Evolutionary conservation across 2,888 invertebrate species (phyloP).

Genomic region (Diabrotica balteata): DNA sequence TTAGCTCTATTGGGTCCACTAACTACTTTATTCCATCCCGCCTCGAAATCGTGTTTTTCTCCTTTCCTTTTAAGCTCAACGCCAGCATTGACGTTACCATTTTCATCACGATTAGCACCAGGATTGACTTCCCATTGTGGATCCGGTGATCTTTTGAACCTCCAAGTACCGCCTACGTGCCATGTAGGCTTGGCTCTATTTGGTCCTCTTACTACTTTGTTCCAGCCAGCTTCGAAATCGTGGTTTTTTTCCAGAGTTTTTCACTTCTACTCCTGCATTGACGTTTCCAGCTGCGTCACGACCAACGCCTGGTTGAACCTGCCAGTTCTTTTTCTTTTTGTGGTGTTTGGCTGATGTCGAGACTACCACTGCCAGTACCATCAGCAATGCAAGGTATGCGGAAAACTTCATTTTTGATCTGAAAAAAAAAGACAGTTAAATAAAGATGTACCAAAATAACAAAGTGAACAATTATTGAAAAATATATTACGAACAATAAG

Average conservation of each 20-base stretch:
- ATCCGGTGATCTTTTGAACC: conserved; percentile 9
- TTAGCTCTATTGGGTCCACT: conserved; percentile 1
- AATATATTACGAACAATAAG: no score
- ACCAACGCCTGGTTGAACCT: conserved; percentile 1
- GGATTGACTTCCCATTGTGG: conserved; percentile 2
- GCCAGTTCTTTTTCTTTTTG: neutral
- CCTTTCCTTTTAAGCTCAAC: conserved; percentile 1
- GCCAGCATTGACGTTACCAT: conserved; percentile 8
- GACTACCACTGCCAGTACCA: neutral
- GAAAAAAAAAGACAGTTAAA: neutral
- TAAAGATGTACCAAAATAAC: no score
- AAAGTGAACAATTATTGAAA: no score
- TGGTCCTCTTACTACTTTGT: conserved; percentile 17
- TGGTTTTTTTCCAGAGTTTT: conserved; percentile 5
- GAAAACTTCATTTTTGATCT: neutral
- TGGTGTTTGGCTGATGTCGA: neutral
- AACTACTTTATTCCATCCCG: conserved; percentile 1
- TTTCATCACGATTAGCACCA: neutral
- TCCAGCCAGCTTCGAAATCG: conserved; percentile 18
- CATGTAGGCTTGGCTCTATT: conserved; percentile 18
- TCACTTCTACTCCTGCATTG: conserved; percentile 11
- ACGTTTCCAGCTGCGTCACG: conserved; percentile 7
- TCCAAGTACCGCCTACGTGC: conserved; percentile 18
- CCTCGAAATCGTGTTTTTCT: conserved; percentile 1
- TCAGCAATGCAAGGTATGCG: neutral